phyloP scores from a whole-genome alignment of 1,140 invertebrate genomes.

The Drosophila ohnishii region DNA sequence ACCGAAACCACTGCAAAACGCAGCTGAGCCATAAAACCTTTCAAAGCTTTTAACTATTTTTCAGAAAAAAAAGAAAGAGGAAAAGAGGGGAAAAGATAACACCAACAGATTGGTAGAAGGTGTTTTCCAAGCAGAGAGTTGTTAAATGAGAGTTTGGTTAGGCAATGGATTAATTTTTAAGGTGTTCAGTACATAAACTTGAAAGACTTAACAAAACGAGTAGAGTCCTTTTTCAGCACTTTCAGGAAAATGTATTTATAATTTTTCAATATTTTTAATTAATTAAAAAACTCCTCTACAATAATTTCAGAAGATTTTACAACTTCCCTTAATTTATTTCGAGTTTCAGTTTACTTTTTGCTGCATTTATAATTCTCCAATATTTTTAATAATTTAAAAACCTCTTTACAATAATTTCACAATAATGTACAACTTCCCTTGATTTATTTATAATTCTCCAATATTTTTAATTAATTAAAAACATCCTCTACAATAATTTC shows the following conservation, averaged over 20 bases:
- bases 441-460: background rate
- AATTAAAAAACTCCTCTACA: background rate
- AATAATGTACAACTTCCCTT: background rate
- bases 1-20: slow-evolving; percentile 39
- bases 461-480: slow-evolving; percentile 5
- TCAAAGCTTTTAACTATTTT: slow-evolving; percentile 38
- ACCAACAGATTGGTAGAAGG: slow-evolving; percentile 5
- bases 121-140: background rate
- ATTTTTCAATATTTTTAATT: background rate
- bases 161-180: slow-evolving; percentile 12
- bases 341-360: background rate
- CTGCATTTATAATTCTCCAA: background rate
- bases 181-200: background rate
- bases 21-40: slow-evolving; percentile 52
- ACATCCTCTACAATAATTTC: background rate
- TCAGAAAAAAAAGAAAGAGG: background rate
- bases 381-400: slow-evolving; percentile 3
- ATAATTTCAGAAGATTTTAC: background rate
- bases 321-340: background rate
- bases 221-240: background rate
- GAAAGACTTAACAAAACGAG: background rate
- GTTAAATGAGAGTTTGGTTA: slow-evolving; percentile 14
- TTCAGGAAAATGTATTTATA: background rate
- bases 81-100: slow-evolving; percentile 6
- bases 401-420: background rate